Conservation (phyloP, 35 echinoderm and acorn worm genomes). For the Heliocidaris erythrogramma region DNA sequence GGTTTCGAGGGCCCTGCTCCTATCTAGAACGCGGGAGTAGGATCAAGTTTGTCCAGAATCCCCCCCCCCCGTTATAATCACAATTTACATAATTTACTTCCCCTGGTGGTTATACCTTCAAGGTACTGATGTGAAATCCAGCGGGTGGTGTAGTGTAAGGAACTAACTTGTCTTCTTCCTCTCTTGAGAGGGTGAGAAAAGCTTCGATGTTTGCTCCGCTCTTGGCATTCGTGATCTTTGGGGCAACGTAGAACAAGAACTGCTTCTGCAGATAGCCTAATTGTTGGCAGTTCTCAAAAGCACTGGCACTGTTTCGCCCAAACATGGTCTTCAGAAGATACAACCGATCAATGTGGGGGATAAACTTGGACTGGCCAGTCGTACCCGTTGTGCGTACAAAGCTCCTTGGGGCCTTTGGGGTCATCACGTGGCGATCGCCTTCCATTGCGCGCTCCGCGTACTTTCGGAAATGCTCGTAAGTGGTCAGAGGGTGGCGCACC, state of each 20-base stretch:
- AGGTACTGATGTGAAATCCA: slow-evolving; percentile 46
- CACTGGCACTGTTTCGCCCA: neutral
- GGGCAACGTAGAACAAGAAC: slow-evolving; percentile 7
- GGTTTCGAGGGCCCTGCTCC: no score
- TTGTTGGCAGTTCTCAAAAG: slow-evolving; percentile 4
- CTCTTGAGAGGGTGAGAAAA: neutral
- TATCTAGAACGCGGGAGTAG: no score
- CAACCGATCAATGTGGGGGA: slow-evolving; percentile 7
- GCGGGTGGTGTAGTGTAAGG: slow-evolving; percentile 42
- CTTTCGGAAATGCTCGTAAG: slow-evolving; percentile 56
- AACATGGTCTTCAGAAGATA: neutral
- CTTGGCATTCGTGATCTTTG: slow-evolving; percentile 37
- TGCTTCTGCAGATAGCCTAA: slow-evolving; percentile 32
- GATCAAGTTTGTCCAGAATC: no score
- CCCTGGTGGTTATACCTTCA: neutral
- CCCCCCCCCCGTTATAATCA: no score
- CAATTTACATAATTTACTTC: no score
- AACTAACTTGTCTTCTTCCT: neutral
- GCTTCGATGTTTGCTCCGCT: slow-evolving; percentile 28
- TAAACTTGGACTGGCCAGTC: slow-evolving; percentile 44
- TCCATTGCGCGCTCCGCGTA: slow-evolving; percentile 44
- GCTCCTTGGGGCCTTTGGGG: slow-evolving; percentile 23
- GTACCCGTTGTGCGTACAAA: slow-evolving; percentile 57
- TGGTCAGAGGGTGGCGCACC: slow-evolving; percentile 41
- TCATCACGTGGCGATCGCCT: slow-evolving; percentile 61